phyloP scores from a whole-genome alignment of 1,140 invertebrate genomes.

The Proctacanthus coquilletti region DNA sequence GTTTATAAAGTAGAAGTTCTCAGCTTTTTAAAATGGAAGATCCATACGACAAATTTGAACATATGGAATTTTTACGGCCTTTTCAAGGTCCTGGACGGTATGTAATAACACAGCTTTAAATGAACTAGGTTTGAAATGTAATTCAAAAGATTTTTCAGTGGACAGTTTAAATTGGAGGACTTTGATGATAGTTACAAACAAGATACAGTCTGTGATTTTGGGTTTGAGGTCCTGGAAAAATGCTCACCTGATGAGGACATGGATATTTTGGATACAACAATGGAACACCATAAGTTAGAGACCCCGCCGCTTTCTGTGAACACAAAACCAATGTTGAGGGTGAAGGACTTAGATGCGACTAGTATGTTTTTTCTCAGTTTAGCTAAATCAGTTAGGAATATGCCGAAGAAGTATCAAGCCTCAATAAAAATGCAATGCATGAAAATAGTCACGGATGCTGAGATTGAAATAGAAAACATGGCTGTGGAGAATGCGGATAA shows the following conservation, averaged over 20 bases:
- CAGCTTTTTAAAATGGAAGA: too few relatives aligned
- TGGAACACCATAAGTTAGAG: too few relatives aligned
- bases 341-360: slow-evolving; percentile 26
- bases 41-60: too few relatives aligned
- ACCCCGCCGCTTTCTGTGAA: slow-evolving; percentile 11
- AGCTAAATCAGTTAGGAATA: slow-evolving; percentile 20
- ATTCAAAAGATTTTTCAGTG: too few relatives aligned
- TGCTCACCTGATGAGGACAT: neutral
- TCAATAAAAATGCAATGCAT: slow-evolving; percentile 28
- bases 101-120: too few relatives aligned
- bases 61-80: slow-evolving; percentile 27
- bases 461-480: slow-evolving; percentile 23
- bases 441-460: slow-evolving; percentile 26
- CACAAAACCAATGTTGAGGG: slow-evolving; percentile 23
- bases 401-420: slow-evolving; percentile 27
- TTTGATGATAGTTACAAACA: slow-evolving; percentile 18
- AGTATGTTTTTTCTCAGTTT: slow-evolving; percentile 25
- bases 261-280: too few relatives aligned
- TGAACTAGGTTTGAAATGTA: too few relatives aligned
- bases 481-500: too few relatives aligned
- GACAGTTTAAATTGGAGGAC: too few relatives aligned
- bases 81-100: slow-evolving; percentile 26
- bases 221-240: slow-evolving; percentile 24
- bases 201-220: slow-evolving; percentile 25
- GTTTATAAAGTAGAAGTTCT: too few relatives aligned